A percentile compares a stretch with the other conserved stretches of the same genome.
These are phyloP conservation scores for Rhabdophis nuchalis DNA, from an alignment of 2,797 vertebrate species.

Conservation along the genomic window DNA sequence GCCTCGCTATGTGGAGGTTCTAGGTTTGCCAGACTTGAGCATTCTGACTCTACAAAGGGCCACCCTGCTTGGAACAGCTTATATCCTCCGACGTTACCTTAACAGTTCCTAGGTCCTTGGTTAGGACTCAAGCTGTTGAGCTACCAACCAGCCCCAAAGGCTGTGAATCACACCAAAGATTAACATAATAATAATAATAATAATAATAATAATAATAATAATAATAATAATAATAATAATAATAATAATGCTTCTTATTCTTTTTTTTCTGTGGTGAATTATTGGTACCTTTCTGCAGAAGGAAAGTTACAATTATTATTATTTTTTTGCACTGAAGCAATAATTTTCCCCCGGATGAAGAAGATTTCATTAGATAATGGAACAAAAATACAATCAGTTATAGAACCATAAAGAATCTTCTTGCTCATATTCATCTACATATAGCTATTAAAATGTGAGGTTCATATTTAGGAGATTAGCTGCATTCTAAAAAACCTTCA, in stretches of 20 bases:
- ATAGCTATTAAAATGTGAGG: not conserved
- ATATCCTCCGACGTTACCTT: no score
- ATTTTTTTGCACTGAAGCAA: not conserved
- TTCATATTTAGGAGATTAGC: not conserved
- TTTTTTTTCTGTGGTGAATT: not conserved
- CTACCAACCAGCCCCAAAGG: no score
- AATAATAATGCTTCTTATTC: not conserved
- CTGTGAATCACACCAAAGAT: no score
- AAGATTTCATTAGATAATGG: not conserved
- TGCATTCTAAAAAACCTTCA: not conserved
- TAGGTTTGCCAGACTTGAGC: no score
- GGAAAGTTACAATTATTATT: not conserved
- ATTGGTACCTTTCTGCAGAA: not conserved
- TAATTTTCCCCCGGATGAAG: not conserved
- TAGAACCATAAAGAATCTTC: not conserved
- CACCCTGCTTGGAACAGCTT: no score
- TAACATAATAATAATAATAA: no score
- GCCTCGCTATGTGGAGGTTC: no score
- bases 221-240: not conserved
- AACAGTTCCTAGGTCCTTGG: no score
- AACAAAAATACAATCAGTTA: not conserved
- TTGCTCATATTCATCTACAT: not conserved
- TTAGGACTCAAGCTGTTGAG: no score
- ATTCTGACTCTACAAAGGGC: no score
- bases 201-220: not conserved